Evolutionary conservation across 2,888 invertebrate genomes (phyloP), one percentile per base, ranked within the genome.

Genomic region (Dynastes grantii): DNA sequence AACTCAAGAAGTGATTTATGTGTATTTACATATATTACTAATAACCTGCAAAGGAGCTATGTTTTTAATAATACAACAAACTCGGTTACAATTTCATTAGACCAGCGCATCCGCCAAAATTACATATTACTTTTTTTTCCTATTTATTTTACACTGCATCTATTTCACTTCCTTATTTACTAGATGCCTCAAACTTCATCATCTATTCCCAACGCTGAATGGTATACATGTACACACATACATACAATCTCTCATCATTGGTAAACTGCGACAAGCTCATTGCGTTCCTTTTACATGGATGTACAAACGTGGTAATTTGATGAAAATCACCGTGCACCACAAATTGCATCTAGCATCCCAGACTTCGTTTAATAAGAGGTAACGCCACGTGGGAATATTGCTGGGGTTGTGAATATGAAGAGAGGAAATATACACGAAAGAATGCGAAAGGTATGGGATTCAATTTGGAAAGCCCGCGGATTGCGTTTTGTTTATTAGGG

Each of bases 401-500:
- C 53, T 9, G 16, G 16, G n/a, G 55, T 55, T 16, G 53, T 53
- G 16, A 53, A n/a, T 27, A 61, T 61, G 61, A 61, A 27, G 3
- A 27, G 9, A 61, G 22, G 22, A 22, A 61, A 27, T 11, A 6
- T 61, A 9, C 61, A 8, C 29, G 29, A 11, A 61, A 11, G 61
- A 61, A 61, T 27, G 29, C 27, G 61, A 5, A 61, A 0, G 61
- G 61, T 61, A 27, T 2, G 61, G 11, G 13, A 61, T 61, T 61
- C 61, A 61, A 27, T 61, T 61, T 61, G 61, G 11, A 11, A 37
- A 3, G 11, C 11, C 8, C 11, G 61, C 4, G 61, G 27, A 63
- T 13, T 27, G 32, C 63, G 29, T 63, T 68, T 68, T 51, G 68
- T 68, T 68, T 68, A 68, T 68, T 68, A 65, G 75, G 76, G 77